Percentiles rank a stretch among this genome's conserved stretches.
Conservation (phyloP, 2,797 vertebrate species). For the Amblyopsis hoosieri region DNA sequence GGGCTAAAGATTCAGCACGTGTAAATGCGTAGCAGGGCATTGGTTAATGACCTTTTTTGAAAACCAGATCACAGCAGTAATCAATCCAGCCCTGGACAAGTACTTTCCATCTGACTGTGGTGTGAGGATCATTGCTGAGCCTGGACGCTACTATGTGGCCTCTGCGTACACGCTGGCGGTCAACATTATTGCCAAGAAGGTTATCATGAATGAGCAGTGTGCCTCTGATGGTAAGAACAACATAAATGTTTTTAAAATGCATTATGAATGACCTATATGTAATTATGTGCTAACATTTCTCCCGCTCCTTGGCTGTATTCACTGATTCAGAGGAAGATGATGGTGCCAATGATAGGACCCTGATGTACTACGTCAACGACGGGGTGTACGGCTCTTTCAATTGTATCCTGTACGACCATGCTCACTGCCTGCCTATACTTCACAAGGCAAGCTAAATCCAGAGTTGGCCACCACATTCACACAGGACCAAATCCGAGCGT, state of each 20-base stretch:
- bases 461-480: neutral
- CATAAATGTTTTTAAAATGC: neutral
- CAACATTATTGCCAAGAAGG: slow-evolving; percentile 96
- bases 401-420: slow-evolving; percentile 94
- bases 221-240: slow-evolving; percentile 78
- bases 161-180: slow-evolving; percentile 94
- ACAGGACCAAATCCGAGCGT: neutral
- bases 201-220: slow-evolving; percentile 86
- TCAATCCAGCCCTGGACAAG: slow-evolving; percentile 92
- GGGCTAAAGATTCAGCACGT: no score
- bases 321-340: slow-evolving; percentile 87
- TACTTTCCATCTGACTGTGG: slow-evolving; percentile 89
- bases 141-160: slow-evolving; percentile 93
- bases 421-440: slow-evolving; percentile 87
- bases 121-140: slow-evolving; percentile 89
- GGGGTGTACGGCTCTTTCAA: slow-evolving; percentile 98
- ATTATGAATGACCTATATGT: neutral
- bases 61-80: slow-evolving; percentile 86
- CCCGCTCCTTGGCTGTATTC: neutral
- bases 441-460: slow-evolving; percentile 82
- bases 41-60: neutral
- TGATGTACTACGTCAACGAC: slow-evolving; percentile 98
- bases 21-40: no score
- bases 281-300: neutral
- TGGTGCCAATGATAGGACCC: slow-evolving; percentile 82